Percentiles rank a stretch among this genome's conserved stretches.
phyloP scores from a whole-genome alignment of 2,113 vertebrate genomes.

The Rhabdornis inornatus region DNA sequence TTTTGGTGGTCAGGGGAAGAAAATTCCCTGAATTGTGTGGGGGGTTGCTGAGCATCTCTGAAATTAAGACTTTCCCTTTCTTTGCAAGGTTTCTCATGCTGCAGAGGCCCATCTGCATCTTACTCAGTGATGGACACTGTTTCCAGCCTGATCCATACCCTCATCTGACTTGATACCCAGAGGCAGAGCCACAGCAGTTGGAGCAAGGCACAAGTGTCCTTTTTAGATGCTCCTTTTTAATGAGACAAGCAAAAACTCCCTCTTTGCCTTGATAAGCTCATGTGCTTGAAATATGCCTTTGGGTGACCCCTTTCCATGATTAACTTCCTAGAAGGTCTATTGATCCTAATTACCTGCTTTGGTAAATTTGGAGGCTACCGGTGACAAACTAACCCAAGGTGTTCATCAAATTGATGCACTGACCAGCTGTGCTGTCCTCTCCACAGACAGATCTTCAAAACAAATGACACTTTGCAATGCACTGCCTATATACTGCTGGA shows the following conservation, averaged over 20 bases:
- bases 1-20: not conserved
- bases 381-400: not conserved
- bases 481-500: not conserved
- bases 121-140: not conserved
- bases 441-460: not conserved
- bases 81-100: not conserved
- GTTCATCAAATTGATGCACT: not conserved
- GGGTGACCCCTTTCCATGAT: not conserved
- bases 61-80: not conserved
- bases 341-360: not conserved
- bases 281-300: not conserved
- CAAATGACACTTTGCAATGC: not conserved
- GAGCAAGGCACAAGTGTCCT: not conserved
- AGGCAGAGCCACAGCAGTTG: not conserved
- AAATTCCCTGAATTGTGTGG: rapidly evolving
- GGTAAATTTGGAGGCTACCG: not conserved
- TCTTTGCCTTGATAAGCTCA: not conserved
- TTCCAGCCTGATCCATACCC: not conserved
- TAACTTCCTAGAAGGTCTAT: not conserved
- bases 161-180: not conserved
- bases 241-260: not conserved
- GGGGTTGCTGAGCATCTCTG: not conserved
- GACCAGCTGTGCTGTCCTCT: not conserved
- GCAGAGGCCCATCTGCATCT: not conserved
- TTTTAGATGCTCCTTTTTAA: not conserved